A percentile compares a stretch with the other conserved stretches of the same genome.
phyloP scores from a whole-genome alignment of 2,888 invertebrate species.

The Lycaena phlaeas region DNA sequence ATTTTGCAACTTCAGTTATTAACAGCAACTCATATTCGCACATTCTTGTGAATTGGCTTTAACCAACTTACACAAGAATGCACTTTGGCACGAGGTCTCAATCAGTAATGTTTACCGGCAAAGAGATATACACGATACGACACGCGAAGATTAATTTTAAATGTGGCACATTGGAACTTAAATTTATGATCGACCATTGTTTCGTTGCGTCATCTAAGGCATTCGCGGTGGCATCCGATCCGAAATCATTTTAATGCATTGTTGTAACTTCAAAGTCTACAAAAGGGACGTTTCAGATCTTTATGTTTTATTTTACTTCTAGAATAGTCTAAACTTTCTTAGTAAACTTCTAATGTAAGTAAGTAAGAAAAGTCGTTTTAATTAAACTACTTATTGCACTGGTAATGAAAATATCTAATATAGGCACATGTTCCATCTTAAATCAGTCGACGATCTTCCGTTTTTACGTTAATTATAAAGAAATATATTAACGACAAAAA shows the following conservation, averaged over 20 bases:
- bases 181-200: slow-evolving; percentile 69
- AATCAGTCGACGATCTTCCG: too few relatives aligned
- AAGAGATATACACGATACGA: slow-evolving; percentile 54
- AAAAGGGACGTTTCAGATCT: too few relatives aligned
- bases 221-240: slow-evolving; percentile 14
- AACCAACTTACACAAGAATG: slow-evolving; percentile 61
- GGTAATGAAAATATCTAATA: too few relatives aligned
- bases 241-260: slow-evolving; percentile 1
- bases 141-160: slow-evolving; percentile 65
- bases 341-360: too few relatives aligned
- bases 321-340: too few relatives aligned
- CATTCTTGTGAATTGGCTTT: slow-evolving; percentile 56
- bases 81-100: slow-evolving; percentile 61
- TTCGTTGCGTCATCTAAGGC: slow-evolving; percentile 43
- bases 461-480: too few relatives aligned
- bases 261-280: too few relatives aligned
- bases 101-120: slow-evolving; percentile 62
- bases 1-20: slow-evolving; percentile 21
- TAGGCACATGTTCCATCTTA: too few relatives aligned
- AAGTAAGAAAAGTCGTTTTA: too few relatives aligned
- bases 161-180: slow-evolving; percentile 65
- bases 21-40: slow-evolving; percentile 46
- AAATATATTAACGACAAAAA: too few relatives aligned
- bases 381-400: too few relatives aligned
- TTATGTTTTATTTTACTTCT: too few relatives aligned